Conservation (phyloP, 2,888 invertebrate genomes). For the Bhutanitis thaidina region DNA sequence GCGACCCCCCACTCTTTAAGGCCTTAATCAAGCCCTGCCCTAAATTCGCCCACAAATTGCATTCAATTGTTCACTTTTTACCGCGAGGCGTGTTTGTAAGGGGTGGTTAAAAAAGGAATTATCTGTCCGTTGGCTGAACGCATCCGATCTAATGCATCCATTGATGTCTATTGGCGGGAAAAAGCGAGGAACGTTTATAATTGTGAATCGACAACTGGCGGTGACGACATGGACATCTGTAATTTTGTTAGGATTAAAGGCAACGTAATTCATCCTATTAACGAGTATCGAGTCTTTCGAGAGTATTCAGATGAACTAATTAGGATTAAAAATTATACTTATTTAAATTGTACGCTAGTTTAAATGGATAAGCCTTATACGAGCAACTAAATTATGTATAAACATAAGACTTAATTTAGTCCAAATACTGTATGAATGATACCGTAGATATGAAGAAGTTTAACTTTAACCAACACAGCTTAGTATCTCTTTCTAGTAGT, state of each 20-base stretch:
- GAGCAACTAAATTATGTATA: too few species aligned
- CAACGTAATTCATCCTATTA: background rate
- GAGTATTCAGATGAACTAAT: too few species aligned
- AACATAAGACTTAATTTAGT: too few species aligned
- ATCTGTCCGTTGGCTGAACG: conserved; percentile 46
- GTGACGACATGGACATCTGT: conserved; percentile 29
- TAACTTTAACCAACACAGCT: too few species aligned
- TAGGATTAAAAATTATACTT: too few species aligned
- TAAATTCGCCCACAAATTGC: conserved; percentile 77
- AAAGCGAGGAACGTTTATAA: conserved; percentile 46
- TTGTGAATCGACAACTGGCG: conserved; percentile 43
- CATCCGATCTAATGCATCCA: conserved; percentile 57
- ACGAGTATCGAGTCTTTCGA: background rate
- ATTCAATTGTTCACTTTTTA: conserved; percentile 79
- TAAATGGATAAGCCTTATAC: too few species aligned
- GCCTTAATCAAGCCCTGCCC: conserved; percentile 71
- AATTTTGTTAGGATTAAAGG: conserved; percentile 21
- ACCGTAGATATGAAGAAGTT: too few species aligned
- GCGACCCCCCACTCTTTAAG: conserved; percentile 48
- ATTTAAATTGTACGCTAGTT: too few species aligned
- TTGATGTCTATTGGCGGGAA: conserved; percentile 64
- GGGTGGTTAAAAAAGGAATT: conserved; percentile 57
- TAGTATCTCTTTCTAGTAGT: too few species aligned
- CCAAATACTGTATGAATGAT: too few species aligned
- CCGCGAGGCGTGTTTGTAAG: conserved; percentile 54